Conservation (phyloP, 2,888 invertebrate genomes). For the Coenonympha glycerion region DNA sequence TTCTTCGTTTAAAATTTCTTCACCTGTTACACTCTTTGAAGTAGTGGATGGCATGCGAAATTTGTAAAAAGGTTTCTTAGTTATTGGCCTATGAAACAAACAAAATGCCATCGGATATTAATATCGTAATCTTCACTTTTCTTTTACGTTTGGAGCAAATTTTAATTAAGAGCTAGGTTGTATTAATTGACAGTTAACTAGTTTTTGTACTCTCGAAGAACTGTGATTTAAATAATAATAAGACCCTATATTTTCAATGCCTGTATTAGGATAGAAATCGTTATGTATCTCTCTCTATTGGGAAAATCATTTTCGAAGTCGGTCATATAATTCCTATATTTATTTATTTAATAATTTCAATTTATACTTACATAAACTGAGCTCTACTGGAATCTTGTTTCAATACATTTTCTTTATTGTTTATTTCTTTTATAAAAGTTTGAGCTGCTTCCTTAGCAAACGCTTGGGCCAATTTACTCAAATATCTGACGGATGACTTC, state of each 20-base stretch:
- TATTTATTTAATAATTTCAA: background rate
- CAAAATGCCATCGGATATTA: too few species aligned
- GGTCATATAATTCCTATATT: background rate
- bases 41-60: background rate
- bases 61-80: background rate
- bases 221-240: too few species aligned
- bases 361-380: background rate
- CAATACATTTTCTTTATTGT: conserved; percentile 23
- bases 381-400: conserved; percentile 3
- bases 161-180: too few species aligned
- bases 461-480: conserved; percentile 37
- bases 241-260: too few species aligned
- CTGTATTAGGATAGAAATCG: too few species aligned
- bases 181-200: too few species aligned
- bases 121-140: too few species aligned
- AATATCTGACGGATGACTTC: conserved; percentile 37
- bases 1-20: conserved; percentile 25
- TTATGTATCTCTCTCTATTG: too few species aligned
- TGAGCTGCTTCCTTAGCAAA: conserved; percentile 41
- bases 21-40: conserved; percentile 1
- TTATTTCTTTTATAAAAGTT: conserved; percentile 38
- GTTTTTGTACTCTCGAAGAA: too few species aligned
- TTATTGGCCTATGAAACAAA: background rate
- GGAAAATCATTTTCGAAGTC: too few species aligned
- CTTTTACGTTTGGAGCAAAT: too few species aligned